Evolutionary conservation across 2,797 vertebrate species (phyloP).

Genomic region (Danionella dracula): DNA sequence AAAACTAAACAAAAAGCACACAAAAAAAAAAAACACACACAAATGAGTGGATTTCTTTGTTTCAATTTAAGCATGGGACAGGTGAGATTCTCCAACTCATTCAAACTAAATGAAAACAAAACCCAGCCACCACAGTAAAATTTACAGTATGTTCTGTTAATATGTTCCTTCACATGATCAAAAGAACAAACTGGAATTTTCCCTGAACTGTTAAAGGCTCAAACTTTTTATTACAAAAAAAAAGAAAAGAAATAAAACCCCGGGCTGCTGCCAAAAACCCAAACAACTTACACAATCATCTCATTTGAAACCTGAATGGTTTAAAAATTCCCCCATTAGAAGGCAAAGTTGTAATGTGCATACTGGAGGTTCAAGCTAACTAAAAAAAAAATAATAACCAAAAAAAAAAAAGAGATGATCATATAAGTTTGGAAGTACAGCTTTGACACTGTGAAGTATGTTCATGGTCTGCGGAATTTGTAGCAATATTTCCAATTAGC

Average conservation of each 20-base stretch:
- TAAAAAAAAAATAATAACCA: no score
- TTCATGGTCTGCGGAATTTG: no score
- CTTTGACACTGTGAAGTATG: slow-evolving; percentile 16
- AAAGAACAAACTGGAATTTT: slow-evolving; percentile 4
- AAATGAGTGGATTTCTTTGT: slow-evolving; percentile 59
- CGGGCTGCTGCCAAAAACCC: slow-evolving; percentile 69
- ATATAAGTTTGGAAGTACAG: slow-evolving; percentile 53
- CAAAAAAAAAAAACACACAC: slow-evolving; percentile 54
- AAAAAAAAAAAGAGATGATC: slow-evolving; percentile 52
- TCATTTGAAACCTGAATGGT: slow-evolving; percentile 27
- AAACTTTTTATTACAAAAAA: no score
- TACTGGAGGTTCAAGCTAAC: slow-evolving; percentile 25
- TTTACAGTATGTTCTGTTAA: slow-evolving; percentile 12
- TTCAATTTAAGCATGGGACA: background rate
- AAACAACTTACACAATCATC: slow-evolving; percentile 54
- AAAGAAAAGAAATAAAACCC: slow-evolving; percentile 9
- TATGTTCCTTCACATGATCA: slow-evolving; percentile 10
- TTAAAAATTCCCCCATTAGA: slow-evolving; percentile 7
- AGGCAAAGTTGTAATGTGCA: slow-evolving; percentile 7
- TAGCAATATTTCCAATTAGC: no score
- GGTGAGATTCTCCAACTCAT: slow-evolving; percentile 91
- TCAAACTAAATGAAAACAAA: slow-evolving; percentile 50
- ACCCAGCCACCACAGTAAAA: slow-evolving; percentile 32
- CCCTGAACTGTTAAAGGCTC: background rate
- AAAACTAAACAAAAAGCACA: slow-evolving; percentile 58